Base-by-base conservation (phyloP, 2,113 vertebrate genomes). In the Haemorhous mexicanus region DNA sequence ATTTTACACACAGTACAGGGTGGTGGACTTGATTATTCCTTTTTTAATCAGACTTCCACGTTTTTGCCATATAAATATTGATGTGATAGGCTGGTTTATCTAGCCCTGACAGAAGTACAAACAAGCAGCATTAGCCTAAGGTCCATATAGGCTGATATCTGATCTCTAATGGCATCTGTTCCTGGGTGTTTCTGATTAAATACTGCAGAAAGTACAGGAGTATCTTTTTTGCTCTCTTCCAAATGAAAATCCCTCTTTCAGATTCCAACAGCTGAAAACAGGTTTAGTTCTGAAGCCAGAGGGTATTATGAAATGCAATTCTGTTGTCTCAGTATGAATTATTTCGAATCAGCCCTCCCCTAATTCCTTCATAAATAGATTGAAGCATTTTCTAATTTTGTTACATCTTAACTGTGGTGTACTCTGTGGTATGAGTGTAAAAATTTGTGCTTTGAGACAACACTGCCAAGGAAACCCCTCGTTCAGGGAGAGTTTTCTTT, bases 1-100 rank as follows among this genome's bases (percentile, higher is more conserved):
- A 62, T 84, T 96, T 96, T 97, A 94, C 86, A 74, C 74, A 15
- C 77, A 88, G 79, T 77, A 96, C 95, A 86, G 96, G 74, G 82
- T 67, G 95, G 67, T 81, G 52, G 79, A 52, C 28, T 43, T 24
- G 28, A 91, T 85, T 93, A 95, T 98, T 95, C 88, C 74, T 94
- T 86, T 88, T 83, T 95, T 91, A 95, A 96, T 97, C 74, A 2
- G 87, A 43, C 90, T 92, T 96, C 67, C 89, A 81, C 15, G 26
- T 94, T 95, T 96, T 95, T 79, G 56, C 77, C 30, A 5, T 95
- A 91, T 96, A 96, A 93, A 93, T 95, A 93, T 76, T 96, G 97
- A 97, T 96, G 92, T 59, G 93, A 85, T 95, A 96, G 92, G 82
- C 95, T 90, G 82, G 32, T 95, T 97, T 97, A 97, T 97, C 93